Evolutionary conservation across 2,113 vertebrate species (phyloP).

Genomic region (Neotoma lepida): DNA sequence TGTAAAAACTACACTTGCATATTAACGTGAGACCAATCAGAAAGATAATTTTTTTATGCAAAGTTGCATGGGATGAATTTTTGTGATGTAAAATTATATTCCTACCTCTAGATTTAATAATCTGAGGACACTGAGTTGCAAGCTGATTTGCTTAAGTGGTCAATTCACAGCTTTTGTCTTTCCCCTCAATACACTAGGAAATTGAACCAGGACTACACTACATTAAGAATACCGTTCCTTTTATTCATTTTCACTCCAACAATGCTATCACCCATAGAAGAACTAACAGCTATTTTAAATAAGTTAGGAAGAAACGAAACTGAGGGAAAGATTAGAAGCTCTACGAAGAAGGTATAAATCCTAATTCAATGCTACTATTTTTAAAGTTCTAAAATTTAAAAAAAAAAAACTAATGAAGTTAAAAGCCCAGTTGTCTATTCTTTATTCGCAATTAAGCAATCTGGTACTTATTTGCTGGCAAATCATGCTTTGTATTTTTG

Average conservation of each 20-base stretch:
- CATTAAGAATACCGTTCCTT: constrained; percentile 28
- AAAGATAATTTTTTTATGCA: constrained; percentile 66
- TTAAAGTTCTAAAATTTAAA: constrained; percentile 46
- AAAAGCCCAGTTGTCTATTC: not conserved
- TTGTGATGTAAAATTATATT: constrained; percentile 68
- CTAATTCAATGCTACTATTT: constrained; percentile 31
- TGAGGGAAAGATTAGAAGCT: constrained; percentile 41
- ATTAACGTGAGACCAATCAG: constrained; percentile 69
- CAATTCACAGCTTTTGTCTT: constrained; percentile 54
- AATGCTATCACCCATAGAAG: not conserved
- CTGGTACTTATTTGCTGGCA: not conserved
- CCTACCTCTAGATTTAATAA: constrained; percentile 66
- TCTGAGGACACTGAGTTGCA: constrained; percentile 52
- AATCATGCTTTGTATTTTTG: not conserved
- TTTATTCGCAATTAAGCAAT: not conserved
- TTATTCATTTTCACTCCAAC: constrained; percentile 25
- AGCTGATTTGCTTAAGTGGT: constrained; percentile 65
- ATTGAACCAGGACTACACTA: constrained; percentile 24
- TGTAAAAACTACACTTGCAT: constrained; percentile 68
- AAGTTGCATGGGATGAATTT: constrained; percentile 61
- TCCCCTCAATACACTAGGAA: constrained; percentile 54
- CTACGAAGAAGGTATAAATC: not conserved
- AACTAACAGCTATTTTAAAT: constrained; percentile 29
- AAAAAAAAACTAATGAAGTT: not conserved
- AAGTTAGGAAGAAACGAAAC: constrained; percentile 44